A percentile compares a stretch with the other conserved stretches of the same genome.
phyloP scores from a whole-genome alignment of 1,140 invertebrate species.

The Cyclina sinensis region DNA sequence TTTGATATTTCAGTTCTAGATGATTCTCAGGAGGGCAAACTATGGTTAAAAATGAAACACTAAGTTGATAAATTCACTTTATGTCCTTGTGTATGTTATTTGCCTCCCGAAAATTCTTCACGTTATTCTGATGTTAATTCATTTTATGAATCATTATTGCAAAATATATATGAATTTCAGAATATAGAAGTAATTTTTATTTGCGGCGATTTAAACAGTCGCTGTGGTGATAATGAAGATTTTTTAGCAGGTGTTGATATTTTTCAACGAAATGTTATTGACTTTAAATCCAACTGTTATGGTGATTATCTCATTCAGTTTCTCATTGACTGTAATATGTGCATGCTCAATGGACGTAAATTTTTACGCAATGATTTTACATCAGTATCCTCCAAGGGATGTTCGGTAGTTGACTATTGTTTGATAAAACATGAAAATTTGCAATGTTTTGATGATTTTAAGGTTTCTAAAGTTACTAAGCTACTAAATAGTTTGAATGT shows the following conservation, averaged over 20 bases:
- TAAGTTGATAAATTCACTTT: not conserved
- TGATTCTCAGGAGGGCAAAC: too few species aligned
- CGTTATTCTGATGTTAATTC: not conserved
- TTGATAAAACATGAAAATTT: constrained; percentile 15
- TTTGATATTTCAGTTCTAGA: too few species aligned
- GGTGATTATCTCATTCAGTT: constrained; percentile 23
- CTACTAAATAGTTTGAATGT: not conserved
- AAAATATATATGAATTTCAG: constrained; percentile 12
- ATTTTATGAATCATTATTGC: not conserved
- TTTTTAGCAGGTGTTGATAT: constrained; percentile 53
- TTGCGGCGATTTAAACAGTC: too few species aligned
- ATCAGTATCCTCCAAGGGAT: constrained; percentile 19
- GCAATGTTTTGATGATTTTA: not conserved
- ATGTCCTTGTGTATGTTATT: not conserved
- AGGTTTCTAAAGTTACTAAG: not conserved
- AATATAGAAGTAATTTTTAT: not conserved
- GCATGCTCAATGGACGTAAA: constrained; percentile 39
- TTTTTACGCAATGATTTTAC: constrained; percentile 14
- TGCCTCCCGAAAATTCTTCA: not conserved
- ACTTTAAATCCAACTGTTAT: constrained; percentile 30
- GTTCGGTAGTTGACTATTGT: constrained; percentile 39
- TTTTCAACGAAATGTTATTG: constrained; percentile 17
- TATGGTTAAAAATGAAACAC: too few species aligned
- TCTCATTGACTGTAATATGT: constrained; percentile 31
- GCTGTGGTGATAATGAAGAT: constrained; percentile 28